These are phyloP conservation scores for Cataglyphis livida DNA, from an alignment of 2,888 invertebrate species.

Conservation along the genomic window DNA sequence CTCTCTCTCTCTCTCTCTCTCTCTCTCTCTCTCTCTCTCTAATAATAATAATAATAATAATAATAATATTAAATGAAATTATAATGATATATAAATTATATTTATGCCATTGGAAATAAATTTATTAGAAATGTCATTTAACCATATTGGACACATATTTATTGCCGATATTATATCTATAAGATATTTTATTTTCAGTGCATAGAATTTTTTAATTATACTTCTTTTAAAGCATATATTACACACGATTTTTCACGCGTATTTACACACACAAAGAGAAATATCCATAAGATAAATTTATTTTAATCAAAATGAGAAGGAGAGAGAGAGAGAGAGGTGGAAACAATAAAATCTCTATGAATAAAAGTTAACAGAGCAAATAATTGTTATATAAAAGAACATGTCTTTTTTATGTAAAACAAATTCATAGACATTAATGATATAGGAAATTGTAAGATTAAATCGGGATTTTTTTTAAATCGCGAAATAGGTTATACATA, in stretches of 20 bases:
- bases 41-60: neutral
- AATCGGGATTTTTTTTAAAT: neutral
- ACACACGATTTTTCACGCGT: neutral
- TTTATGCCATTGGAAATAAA: too few relatives aligned
- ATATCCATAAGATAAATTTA: neutral
- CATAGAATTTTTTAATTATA: neutral
- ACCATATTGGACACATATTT: neutral
- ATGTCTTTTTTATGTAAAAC: neutral
- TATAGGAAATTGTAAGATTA: neutral
- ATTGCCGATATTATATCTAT: neutral
- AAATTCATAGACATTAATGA: neutral
- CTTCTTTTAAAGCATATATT: neutral
- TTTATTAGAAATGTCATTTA: neutral
- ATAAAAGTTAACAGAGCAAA: neutral
- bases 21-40: too few relatives aligned
- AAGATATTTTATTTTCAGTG: neutral
- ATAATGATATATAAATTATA: neutral
- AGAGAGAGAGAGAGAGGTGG: too few relatives aligned
- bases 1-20: too few relatives aligned
- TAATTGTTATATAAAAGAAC: neutral
- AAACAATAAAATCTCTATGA: neutral
- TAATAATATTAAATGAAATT: neutral
- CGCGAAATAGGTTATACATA: neutral
- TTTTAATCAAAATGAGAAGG: neutral
- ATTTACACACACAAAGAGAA: too few relatives aligned